These are phyloP conservation scores for Iselma pallidipennis DNA, from an alignment of 2,888 invertebrate species.

Conservation along the genomic window DNA sequence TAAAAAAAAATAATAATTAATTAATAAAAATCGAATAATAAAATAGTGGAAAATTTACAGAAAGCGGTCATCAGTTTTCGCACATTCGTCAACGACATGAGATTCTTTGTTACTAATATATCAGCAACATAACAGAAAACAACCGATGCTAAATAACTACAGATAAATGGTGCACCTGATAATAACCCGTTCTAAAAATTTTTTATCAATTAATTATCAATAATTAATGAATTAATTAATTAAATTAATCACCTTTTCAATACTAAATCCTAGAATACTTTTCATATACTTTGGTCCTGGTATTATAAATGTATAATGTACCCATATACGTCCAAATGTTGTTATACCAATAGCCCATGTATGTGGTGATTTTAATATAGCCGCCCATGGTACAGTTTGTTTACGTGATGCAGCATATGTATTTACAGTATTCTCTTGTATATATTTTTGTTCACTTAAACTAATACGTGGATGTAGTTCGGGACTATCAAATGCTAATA, in stretches of 20 bases:
- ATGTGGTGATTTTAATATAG: constrained; percentile 66
- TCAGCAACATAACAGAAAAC: constrained; percentile 72
- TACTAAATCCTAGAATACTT: constrained; percentile 68
- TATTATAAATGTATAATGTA: constrained; percentile 73
- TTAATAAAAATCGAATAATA: neutral
- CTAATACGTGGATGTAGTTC: constrained; percentile 70
- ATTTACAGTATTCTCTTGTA: constrained; percentile 63
- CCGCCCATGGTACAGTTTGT: constrained; percentile 66
- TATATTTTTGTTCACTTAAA: constrained; percentile 66
- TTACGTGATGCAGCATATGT: constrained; percentile 57
- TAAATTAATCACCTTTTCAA: constrained; percentile 60
- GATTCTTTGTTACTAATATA: constrained; percentile 61
- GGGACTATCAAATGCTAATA: constrained; percentile 70
- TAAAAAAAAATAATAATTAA: neutral
- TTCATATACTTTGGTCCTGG: constrained; percentile 74
- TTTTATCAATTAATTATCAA: constrained; percentile 13
- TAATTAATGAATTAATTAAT: constrained; percentile 12
- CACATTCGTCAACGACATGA: constrained; percentile 66
- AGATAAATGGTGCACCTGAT: constrained; percentile 70
- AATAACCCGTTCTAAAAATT: constrained; percentile 65
- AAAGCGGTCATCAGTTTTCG: constrained; percentile 70
- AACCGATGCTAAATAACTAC: constrained; percentile 71
- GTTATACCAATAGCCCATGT: constrained; percentile 74
- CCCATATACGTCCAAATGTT: constrained; percentile 76
- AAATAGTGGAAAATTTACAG: constrained; percentile 45